Base-by-base conservation (phyloP, 2,888 invertebrate species). In the Blomia tropicalis region DNA sequence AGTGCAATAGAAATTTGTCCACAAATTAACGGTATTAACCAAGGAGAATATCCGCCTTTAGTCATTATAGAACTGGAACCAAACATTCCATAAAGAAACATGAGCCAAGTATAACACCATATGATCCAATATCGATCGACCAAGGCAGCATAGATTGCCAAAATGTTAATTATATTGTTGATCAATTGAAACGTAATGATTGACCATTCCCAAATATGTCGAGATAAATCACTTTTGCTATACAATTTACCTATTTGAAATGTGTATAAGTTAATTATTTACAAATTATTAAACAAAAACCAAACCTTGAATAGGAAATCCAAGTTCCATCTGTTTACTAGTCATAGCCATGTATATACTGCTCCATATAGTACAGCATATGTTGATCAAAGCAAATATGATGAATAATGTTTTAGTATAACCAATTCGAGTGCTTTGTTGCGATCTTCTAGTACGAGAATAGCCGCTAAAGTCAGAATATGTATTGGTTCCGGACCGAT, bases 1-100 rank as follows among this genome's bases (percentile, higher is more conserved):
- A 56, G 2, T 11, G 29, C 29, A 27, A 56, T 56, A 11, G 29
- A 27, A n/a, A 56, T 19, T 14, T 56, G 2, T 31, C 31, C 56
- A 36, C 56, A 30, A 25, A 56, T 5, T 4, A 62, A 32, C 22
- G 62, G 43, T 22, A 62, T 30, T 4, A 62, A 5, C 62, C 62
- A 62, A 1, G 62, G 29, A 14, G 62, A 47, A 47, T 36, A 36
- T 17, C 62, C 44, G 19, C 62, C 62, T 2, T 58, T 56, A 19
- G 29, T 31, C 11, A 58, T 44, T 14, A 43, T 43, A 14, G 23
- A 29, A 7, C 3, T 30, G 1, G 62, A 22, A 17, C 41, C n/a
- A 25, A 62, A 58, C n/a, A 58, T 29, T 17, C 31, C 43, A 17
- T 43, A 58, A 2, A 36, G n/a, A 22, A 7, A 31, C 29, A 56